Conservation (phyloP, 2,888 invertebrate species). For the Alsophila aescularia region DNA sequence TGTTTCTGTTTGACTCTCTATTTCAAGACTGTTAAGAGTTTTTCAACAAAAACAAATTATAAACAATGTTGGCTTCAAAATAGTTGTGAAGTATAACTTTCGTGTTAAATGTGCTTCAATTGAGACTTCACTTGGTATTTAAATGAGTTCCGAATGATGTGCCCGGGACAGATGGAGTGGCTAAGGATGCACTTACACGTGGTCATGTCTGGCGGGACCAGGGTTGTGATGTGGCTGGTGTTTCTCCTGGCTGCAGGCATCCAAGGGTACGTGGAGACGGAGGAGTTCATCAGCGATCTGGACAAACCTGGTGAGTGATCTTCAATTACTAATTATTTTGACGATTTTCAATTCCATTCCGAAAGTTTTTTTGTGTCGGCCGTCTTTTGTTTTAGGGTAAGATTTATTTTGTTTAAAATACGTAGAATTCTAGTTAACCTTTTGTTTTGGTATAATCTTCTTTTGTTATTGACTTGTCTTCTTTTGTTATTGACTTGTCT, state of each 20-base stretch:
- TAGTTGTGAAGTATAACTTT: background rate
- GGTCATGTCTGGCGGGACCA: slow-evolving; percentile 37
- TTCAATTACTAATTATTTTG: slow-evolving; percentile 27
- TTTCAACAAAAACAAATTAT: background rate
- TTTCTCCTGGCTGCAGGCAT: slow-evolving; percentile 63
- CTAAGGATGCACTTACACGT: slow-evolving; percentile 29
- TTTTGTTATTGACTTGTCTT: background rate
- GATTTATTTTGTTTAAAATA: slow-evolving; percentile 5
- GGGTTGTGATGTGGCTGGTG: slow-evolving; percentile 45
- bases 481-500: background rate
- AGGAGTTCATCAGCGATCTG: slow-evolving; percentile 82
- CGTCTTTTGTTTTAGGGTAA: slow-evolving; percentile 19
- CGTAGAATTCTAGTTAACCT: background rate
- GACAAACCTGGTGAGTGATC: slow-evolving; percentile 80
- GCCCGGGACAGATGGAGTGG: slow-evolving; percentile 18
- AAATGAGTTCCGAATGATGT: background rate
- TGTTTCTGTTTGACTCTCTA: slow-evolving; percentile 33
- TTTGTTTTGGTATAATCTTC: background rate
- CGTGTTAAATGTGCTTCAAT: background rate
- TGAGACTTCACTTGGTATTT: background rate
- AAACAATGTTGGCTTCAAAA: background rate
- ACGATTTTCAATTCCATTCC: slow-evolving; percentile 2
- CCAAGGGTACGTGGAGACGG: slow-evolving; percentile 78
- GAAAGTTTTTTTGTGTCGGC: background rate
- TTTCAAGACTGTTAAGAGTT: slow-evolving; percentile 23